Percentiles rank a stretch among this genome's conserved stretches.
Evolutionary conservation across 92 coral and sea anemone species (phyloP).

Genomic region (Phenganax subtilis): DNA sequence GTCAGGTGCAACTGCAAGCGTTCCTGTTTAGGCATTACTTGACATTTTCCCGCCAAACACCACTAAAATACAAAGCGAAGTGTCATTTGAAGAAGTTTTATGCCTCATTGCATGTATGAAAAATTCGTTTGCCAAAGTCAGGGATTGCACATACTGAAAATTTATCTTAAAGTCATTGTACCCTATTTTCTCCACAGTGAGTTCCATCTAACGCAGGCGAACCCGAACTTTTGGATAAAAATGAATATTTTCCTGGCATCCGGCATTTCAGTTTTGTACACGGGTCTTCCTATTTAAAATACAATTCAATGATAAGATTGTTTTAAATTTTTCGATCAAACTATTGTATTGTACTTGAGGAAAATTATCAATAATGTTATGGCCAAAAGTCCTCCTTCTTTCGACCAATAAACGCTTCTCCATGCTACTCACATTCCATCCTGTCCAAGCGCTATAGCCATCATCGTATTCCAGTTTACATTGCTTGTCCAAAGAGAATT

Average conservation of each 20-base stretch:
- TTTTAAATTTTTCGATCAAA: too few relatives aligned
- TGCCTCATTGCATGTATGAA: too few relatives aligned
- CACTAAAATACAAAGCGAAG: too few relatives aligned
- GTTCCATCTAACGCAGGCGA: conserved; percentile 81
- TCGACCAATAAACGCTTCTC: not conserved
- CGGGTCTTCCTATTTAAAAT: not conserved
- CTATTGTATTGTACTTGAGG: too few relatives aligned
- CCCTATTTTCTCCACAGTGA: conserved; percentile 66
- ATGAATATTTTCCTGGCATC: not conserved
- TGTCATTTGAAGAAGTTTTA: too few relatives aligned
- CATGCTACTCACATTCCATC: not conserved
- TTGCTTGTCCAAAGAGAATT: conserved; percentile 58
- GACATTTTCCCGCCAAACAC: too few relatives aligned
- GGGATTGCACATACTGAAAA: too few relatives aligned
- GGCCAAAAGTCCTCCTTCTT: not conserved
- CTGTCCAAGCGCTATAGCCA: conserved; percentile 48
- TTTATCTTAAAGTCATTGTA: conserved; percentile 7
- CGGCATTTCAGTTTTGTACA: not conserved
- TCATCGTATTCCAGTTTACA: conserved; percentile 59
- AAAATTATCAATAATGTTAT: not conserved
- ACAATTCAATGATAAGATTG: too few relatives aligned
- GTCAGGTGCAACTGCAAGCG: too few relatives aligned
- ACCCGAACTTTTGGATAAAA: not conserved
- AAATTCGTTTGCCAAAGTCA: too few relatives aligned
- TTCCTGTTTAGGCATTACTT: too few relatives aligned